Evolutionary conservation across 2,797 vertebrate species (phyloP), one percentile per base, ranked within the genome.

Genomic region (Anguilla pacifica): DNA sequence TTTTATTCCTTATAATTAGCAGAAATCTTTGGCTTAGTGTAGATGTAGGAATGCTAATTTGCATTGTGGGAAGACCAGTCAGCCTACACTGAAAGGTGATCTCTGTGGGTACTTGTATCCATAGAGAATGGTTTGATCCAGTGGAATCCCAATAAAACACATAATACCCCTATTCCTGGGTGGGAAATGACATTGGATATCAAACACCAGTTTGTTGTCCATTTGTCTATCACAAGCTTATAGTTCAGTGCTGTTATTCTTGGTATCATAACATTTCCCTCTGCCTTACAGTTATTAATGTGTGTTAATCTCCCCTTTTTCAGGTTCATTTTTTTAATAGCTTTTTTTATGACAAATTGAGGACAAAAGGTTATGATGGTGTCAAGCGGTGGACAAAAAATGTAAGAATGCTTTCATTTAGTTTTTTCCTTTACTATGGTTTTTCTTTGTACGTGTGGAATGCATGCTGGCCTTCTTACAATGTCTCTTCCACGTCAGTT

Each of bases 321-420:
- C 94, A 98, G 97, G 97, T 98, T 89, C 98, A 98, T 93, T 98
- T 98, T 93, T 98, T 98, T 95, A 98, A 98, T 95, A 98, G 98
- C 92, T 98, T 98, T 93, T 98, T 99, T 93, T 99, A 98, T n/a
- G 98, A 99, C 94, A 98, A 98, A 90, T 96, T 98, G 87, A 95
- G 97, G 91, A 98, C 98, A 87, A 98, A 98, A 94, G 97, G 98
- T 89, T 98, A 98, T 64, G 98, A 99, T 35, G 98, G 98, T 83
- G 98, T 98, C 82, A 98, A 98, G 92, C 94, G 98, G 90, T 98
- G 98, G 98, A 98, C 98, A 85, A 98, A 98, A 96, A 98, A 98
- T 74, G 98, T 98, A 93, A 82, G 74, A 39, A 11, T 81, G 5
- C 39, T 39, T 39, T 39, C 4, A 0, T 79, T 79, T 22, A 35